Evolutionary conservation across 1,140 invertebrate genomes (phyloP).

Genomic region (Bombus impatiens): DNA sequence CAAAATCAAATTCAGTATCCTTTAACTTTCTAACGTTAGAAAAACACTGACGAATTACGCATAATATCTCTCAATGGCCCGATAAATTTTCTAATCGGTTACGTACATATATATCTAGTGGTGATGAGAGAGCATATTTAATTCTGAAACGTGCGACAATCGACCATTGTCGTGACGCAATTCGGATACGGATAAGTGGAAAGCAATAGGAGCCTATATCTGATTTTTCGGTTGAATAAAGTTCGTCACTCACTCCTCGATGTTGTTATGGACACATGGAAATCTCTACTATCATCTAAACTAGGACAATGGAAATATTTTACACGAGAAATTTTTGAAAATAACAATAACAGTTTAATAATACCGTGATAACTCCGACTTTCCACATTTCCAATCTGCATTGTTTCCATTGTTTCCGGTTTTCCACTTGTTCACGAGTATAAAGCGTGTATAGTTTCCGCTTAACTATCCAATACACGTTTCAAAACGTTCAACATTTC

Average conservation of each 20-base stretch:
- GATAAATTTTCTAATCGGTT: too few species aligned
- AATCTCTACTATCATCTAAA: neutral
- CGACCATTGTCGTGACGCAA: neutral
- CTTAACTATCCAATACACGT: neutral
- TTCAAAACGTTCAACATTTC: neutral
- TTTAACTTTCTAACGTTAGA: too few species aligned
- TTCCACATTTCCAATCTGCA: neutral
- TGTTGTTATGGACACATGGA: neutral
- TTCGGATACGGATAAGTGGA: neutral
- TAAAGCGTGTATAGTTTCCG: neutral
- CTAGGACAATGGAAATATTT: too few species aligned
- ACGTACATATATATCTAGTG: too few species aligned
- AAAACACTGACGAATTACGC: too few species aligned
- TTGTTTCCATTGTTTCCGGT: neutral
- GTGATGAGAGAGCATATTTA: too few species aligned
- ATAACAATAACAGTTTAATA: conserved; percentile 15
- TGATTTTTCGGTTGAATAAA: conserved; percentile 20
- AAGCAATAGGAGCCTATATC: neutral
- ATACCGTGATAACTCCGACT: too few species aligned
- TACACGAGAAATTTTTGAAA: neutral
- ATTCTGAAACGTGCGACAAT: neutral
- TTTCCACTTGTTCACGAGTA: neutral
- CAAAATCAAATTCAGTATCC: too few species aligned
- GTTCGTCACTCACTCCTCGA: neutral
- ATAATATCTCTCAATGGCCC: too few species aligned